Percentiles rank a stretch among this genome's conserved stretches.
Conservation (phyloP, 2,113 vertebrate genomes). For the Notarius quadriscutis region DNA sequence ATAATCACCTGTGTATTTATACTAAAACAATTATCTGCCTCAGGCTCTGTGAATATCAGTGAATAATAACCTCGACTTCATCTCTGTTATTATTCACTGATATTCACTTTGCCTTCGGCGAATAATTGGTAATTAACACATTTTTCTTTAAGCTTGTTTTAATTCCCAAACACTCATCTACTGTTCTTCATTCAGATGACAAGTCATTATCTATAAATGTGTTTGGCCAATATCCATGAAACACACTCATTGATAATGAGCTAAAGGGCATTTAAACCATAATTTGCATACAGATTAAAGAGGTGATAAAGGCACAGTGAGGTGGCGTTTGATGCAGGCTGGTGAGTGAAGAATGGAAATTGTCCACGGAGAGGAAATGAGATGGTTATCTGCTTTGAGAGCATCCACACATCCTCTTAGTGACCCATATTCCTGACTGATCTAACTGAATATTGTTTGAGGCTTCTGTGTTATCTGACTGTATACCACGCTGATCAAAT, state of each 20-base stretch:
- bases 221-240: background rate
- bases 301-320: constrained; percentile 43
- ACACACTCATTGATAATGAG: constrained; percentile 16
- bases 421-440: constrained; percentile 19
- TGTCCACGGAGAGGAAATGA: constrained; percentile 58
- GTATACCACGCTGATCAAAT: background rate
- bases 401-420: constrained; percentile 39
- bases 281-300: constrained; percentile 58
- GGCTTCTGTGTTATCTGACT: background rate
- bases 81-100: no score
- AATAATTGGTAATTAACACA: background rate
- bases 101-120: no score
- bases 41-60: no score
- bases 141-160: background rate
- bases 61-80: no score
- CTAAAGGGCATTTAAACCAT: constrained; percentile 37
- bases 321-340: constrained; percentile 30
- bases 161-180: no score
- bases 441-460: constrained; percentile 18
- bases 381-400: constrained; percentile 60
- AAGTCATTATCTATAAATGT: background rate
- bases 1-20: no score
- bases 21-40: no score
- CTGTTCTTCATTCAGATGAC: background rate
- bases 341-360: constrained; percentile 54